These are phyloP conservation scores for Galeruca laticollis DNA, from an alignment of 2,888 invertebrate species.

Conservation along the genomic window DNA sequence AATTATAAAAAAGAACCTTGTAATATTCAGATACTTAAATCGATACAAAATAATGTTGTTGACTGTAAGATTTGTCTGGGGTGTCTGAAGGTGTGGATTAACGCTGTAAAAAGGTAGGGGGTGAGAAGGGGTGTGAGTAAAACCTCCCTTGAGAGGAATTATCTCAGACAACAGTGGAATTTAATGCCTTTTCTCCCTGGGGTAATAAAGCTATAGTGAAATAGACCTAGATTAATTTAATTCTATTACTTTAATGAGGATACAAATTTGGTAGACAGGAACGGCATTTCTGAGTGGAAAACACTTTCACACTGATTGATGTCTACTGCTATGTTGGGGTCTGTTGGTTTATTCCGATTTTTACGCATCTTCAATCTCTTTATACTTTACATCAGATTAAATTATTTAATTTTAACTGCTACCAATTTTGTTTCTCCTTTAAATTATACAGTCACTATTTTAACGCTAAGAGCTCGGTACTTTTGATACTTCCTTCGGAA, in stretches of 20 bases:
- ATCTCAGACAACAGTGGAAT: slow-evolving; percentile 64
- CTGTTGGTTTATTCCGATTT: not conserved
- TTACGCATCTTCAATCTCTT: not conserved
- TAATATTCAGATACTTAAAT: slow-evolving; percentile 2
- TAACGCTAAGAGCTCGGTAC: too few relatives aligned
- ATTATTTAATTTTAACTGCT: not conserved
- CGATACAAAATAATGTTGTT: slow-evolving; percentile 32
- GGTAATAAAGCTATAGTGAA: slow-evolving; percentile 63
- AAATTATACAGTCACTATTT: too few relatives aligned
- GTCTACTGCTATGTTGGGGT: not conserved
- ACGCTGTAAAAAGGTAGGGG: slow-evolving; percentile 48
- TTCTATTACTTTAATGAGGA: slow-evolving; percentile 72
- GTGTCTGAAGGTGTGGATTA: slow-evolving; percentile 53
- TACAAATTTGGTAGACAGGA: slow-evolving; percentile 61
- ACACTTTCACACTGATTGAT: slow-evolving; percentile 14
- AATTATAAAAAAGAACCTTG: not conserved
- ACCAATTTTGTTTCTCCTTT: too few relatives aligned
- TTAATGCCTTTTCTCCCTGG: slow-evolving; percentile 61
- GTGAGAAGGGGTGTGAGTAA: slow-evolving; percentile 53
- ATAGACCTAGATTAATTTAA: slow-evolving; percentile 69
- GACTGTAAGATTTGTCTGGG: slow-evolving; percentile 39
- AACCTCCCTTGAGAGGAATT: slow-evolving; percentile 64
- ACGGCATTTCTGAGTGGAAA: slow-evolving; percentile 10
- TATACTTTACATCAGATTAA: not conserved
- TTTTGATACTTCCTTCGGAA: too few relatives aligned